These are phyloP conservation scores for Trachemys scripta DNA, from an alignment of 2,113 vertebrate genomes.

Conservation along the genomic window DNA sequence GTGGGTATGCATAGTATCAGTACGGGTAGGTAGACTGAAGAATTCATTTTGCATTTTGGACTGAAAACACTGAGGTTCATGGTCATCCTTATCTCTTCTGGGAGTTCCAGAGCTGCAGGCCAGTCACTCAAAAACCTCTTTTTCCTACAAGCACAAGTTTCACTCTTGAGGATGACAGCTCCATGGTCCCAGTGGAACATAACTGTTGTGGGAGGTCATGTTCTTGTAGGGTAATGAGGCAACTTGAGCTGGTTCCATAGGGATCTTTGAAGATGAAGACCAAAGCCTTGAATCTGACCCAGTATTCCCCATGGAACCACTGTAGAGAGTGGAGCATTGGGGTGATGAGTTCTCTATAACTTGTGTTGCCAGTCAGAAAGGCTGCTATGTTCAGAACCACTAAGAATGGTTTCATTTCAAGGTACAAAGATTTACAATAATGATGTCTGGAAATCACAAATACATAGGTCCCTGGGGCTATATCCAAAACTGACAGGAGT, in stretches of 20 bases:
- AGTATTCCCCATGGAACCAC: background rate
- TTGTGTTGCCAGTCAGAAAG: background rate
- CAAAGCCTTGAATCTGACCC: background rate
- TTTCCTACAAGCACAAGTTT: background rate
- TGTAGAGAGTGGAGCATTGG: background rate
- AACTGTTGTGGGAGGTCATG: background rate
- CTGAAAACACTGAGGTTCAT: too few species aligned
- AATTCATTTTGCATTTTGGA: too few species aligned
- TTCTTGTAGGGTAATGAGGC: background rate
- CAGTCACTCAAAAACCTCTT: background rate
- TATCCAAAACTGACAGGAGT: background rate
- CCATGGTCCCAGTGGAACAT: background rate
- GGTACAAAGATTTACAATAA: too few species aligned
- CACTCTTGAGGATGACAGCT: background rate
- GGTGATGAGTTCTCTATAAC: background rate
- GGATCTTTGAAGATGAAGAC: background rate
- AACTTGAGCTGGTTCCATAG: background rate
- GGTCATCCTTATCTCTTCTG: background rate
- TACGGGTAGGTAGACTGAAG: background rate
- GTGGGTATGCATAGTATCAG: background rate
- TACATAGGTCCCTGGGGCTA: background rate
- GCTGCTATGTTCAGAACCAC: background rate
- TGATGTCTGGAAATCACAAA: too few species aligned
- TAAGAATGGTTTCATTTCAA: background rate
- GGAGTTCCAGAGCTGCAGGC: background rate